Percentiles rank a stretch among this genome's conserved stretches.
phyloP scores from a whole-genome alignment of 2,113 vertebrate species.

The Dromiciops gliroides region DNA sequence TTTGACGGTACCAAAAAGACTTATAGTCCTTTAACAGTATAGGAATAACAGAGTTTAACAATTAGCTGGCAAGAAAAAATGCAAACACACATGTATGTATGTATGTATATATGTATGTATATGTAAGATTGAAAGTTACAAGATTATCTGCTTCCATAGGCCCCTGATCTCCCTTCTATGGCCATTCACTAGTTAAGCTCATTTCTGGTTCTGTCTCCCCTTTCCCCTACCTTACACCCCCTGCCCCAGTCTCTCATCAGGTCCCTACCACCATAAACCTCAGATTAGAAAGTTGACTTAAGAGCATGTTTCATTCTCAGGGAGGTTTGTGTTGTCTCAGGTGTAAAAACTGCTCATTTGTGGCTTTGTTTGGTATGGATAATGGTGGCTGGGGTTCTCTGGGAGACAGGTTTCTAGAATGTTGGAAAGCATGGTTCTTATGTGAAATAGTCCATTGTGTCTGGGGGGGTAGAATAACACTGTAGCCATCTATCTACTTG shows the following conservation, averaged over 20 bases:
- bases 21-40: not conserved
- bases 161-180: not conserved
- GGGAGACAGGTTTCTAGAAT: slow-evolving; percentile 3
- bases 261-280: not conserved
- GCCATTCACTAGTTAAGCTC: not conserved
- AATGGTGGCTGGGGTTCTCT: not conserved
- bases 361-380: not conserved
- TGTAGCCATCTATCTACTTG: not conserved
- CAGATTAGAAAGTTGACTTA: not conserved
- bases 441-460: not conserved
- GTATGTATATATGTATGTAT: not conserved
- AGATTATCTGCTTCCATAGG: not conserved
- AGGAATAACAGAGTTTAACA: not conserved
- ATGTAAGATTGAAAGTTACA: not conserved
- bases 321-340: not conserved
- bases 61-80: not conserved
- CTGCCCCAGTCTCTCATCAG: not conserved
- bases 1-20: not conserved
- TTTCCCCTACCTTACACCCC: not conserved
- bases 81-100: not conserved
- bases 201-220: not conserved
- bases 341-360: not conserved
- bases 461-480: not conserved
- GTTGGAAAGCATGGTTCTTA: not conserved
- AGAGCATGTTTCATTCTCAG: not conserved